Evolutionary conservation across 2,888 invertebrate species (phyloP).

Genomic region (Clusia tigrina): DNA sequence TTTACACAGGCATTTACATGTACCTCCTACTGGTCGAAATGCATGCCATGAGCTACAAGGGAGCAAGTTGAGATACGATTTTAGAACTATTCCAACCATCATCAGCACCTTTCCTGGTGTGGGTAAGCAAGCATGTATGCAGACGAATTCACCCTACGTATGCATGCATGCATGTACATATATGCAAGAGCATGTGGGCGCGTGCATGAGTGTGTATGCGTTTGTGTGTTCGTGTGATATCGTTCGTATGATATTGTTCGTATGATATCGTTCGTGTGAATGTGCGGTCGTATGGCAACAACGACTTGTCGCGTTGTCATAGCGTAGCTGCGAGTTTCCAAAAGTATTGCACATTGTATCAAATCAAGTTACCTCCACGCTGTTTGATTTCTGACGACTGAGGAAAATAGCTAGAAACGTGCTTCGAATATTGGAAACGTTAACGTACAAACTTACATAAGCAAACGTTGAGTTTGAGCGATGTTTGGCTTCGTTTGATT

Average conservation of each 20-base stretch:
- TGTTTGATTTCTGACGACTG: slow-evolving; percentile 3
- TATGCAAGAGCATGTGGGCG: not conserved
- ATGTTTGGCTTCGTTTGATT: not conserved
- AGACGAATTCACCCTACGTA: no score
- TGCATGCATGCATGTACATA: not conserved
- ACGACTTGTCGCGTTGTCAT: no score
- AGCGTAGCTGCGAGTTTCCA: no score
- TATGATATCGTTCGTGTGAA: no score
- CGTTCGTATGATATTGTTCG: not conserved
- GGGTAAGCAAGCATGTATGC: not conserved
- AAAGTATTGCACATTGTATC: not conserved
- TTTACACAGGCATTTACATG: no score
- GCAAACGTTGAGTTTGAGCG: not conserved
- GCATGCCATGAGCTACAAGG: no score
- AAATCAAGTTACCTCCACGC: not conserved
- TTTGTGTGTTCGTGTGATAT: not conserved
- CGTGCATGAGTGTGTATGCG: not conserved
- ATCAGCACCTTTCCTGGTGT: not conserved
- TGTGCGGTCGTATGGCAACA: no score
- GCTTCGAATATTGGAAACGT: slow-evolving; percentile 1
- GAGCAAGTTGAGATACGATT: no score
- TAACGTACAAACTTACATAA: not conserved
- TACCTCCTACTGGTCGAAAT: no score
- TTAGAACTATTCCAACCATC: not conserved
- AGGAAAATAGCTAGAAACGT: not conserved